phyloP scores from a whole-genome alignment of 2,113 vertebrate genomes.

The Syrmaticus mikado region DNA sequence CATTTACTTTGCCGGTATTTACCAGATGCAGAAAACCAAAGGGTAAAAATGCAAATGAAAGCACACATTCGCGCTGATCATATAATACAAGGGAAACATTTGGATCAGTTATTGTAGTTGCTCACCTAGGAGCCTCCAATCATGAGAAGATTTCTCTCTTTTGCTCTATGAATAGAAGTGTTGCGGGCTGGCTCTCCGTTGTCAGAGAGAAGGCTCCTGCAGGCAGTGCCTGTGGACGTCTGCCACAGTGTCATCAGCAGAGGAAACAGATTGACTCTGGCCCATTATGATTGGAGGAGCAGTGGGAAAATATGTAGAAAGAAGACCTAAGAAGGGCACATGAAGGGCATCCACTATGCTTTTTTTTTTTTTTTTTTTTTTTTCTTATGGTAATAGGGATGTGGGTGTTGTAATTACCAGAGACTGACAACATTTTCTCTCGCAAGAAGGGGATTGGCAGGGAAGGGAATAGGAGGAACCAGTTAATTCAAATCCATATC shows the following conservation, averaged over 20 bases:
- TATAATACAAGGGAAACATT: conserved; percentile 13
- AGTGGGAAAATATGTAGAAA: neutral
- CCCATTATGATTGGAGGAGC: neutral
- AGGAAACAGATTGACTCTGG: neutral
- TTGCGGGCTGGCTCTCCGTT: neutral
- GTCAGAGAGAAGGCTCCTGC: neutral
- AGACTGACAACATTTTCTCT: neutral
- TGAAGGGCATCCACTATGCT: neutral
- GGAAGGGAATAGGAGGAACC: conserved; percentile 13
- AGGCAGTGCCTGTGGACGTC: neutral
- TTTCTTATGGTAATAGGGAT: neutral
- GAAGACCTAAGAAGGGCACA: neutral
- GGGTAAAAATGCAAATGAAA: conserved; percentile 62
- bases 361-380: neutral
- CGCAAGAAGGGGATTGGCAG: conserved; percentile 7
- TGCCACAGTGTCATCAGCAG: neutral
- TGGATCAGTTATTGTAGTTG: conserved; percentile 34
- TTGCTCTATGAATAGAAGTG: conserved; percentile 42
- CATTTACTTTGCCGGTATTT: conserved; percentile 70
- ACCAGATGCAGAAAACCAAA: conserved; percentile 60
- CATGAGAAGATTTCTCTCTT: neutral
- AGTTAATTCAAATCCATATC: neutral
- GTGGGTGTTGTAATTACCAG: conserved; percentile 18
- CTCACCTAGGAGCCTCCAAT: conserved; percentile 52
- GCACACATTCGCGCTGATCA: conserved; percentile 22